Conservation (phyloP, 2,888 invertebrate genomes). For the Adineta ricciae region DNA sequence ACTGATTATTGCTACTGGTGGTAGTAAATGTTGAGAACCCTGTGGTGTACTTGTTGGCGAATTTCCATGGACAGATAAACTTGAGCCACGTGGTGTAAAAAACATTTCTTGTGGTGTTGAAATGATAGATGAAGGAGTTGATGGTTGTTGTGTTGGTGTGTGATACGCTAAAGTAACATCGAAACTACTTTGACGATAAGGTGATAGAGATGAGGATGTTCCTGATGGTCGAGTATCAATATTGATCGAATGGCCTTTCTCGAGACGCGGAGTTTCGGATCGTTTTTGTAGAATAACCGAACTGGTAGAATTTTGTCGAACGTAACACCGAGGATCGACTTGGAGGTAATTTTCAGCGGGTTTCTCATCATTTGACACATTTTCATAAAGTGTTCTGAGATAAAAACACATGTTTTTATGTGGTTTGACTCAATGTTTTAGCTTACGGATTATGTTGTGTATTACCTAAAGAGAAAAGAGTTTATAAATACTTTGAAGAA, state of each 20-base stretch:
- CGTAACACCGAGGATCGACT: slow-evolving; percentile 19
- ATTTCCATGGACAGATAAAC: not conserved
- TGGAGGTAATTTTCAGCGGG: not conserved
- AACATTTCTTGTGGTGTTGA: not conserved
- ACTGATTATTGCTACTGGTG: not conserved
- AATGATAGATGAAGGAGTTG: not conserved
- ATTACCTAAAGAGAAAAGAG: not conserved
- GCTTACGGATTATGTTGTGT: not conserved
- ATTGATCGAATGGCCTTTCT: not conserved
- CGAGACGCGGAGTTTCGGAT: not conserved
- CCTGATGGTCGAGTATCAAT: not conserved
- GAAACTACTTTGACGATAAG: slow-evolving; percentile 19
- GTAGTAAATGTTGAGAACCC: not conserved
- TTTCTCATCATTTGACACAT: not conserved
- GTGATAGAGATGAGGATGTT: not conserved
- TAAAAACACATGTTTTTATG: too few species aligned
- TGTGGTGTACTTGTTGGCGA: not conserved
- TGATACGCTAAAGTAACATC: not conserved
- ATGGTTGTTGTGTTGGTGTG: not conserved
- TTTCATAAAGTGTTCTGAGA: not conserved
- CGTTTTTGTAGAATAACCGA: not conserved
- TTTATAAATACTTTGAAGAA: not conserved
- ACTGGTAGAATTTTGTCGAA: not conserved
- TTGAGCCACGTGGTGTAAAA: slow-evolving; percentile 21
- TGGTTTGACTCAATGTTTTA: too few species aligned